These are phyloP conservation scores for Stictocephala bisonia DNA, from an alignment of 2,888 invertebrate genomes.

Conservation along the genomic window DNA sequence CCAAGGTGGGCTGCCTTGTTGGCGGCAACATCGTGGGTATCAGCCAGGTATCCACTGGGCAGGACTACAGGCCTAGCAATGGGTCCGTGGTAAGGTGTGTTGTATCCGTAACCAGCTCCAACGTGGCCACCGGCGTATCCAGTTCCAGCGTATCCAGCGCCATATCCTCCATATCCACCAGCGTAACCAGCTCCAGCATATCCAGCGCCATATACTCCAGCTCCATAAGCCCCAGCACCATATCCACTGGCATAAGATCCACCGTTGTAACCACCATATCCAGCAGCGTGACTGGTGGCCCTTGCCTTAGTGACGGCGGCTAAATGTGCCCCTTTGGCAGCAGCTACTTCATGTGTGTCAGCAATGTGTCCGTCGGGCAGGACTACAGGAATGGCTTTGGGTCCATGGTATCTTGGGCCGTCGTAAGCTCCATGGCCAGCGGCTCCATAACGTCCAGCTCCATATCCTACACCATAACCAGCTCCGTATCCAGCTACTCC, in stretches of 20 bases:
- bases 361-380: slow-evolving; percentile 32
- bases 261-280: too few species aligned
- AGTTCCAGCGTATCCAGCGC: too few species aligned
- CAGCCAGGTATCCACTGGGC: slow-evolving; percentile 50
- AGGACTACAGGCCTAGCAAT: slow-evolving; percentile 34
- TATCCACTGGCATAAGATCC: too few species aligned
- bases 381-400: slow-evolving; percentile 39
- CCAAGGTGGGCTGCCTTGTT: slow-evolving; percentile 54
- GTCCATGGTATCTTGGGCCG: slow-evolving; percentile 39
- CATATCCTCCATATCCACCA: not conserved
- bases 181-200: not conserved
- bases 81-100: slow-evolving; percentile 48
- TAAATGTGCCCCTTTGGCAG: slow-evolving; percentile 49
- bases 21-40: slow-evolving; percentile 56
- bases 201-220: too few species aligned
- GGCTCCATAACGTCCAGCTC: not conserved
- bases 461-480: too few species aligned
- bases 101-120: slow-evolving; percentile 46
- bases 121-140: too few species aligned
- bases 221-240: slow-evolving; percentile 16
- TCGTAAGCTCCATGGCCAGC: slow-evolving; percentile 7
- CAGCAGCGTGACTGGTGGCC: not conserved
- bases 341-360: slow-evolving; percentile 49
- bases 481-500: not conserved
- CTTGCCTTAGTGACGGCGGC: slow-evolving; percentile 37